These are phyloP conservation scores for Apistogramma diplotaenia DNA, from an alignment of 2,113 vertebrate species.

Conservation along the genomic window DNA sequence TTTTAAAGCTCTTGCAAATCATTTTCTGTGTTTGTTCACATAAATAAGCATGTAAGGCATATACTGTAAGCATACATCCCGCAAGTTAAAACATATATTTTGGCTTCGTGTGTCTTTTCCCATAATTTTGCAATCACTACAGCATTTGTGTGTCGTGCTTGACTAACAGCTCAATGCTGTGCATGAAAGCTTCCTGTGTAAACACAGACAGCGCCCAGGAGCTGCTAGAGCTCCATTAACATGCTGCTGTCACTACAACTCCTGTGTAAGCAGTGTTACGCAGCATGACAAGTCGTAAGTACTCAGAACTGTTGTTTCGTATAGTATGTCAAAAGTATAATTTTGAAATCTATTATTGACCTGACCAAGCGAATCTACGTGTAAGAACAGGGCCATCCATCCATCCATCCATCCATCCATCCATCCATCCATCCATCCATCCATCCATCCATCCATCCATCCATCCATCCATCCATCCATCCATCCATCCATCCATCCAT, in stretches of 20 bases:
- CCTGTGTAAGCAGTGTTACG: not conserved
- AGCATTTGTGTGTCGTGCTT: accelerated
- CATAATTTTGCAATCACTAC: too few species aligned
- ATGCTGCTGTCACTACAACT: not conserved
- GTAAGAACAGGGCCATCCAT: not conserved
- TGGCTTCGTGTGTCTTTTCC: not conserved
- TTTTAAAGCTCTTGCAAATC: not conserved
- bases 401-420: not conserved
- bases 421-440: constrained; percentile 56
- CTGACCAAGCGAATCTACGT: not conserved
- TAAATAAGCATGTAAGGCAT: too few species aligned
- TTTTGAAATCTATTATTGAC: not conserved
- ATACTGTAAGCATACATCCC: too few species aligned
- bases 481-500: not conserved
- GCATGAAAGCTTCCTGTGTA: not conserved
- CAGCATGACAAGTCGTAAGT: not conserved
- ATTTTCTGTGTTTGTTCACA: not conserved
- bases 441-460: constrained; percentile 56
- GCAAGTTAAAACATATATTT: not conserved
- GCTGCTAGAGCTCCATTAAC: not conserved
- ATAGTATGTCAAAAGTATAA: not conserved
- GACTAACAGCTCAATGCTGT: not conserved
- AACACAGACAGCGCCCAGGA: not conserved
- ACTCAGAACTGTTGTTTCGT: not conserved
- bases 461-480: not conserved